Percentiles rank a stretch among this genome's conserved stretches.
These are phyloP conservation scores for Lithobates sylvaticus DNA, from an alignment of 2,797 vertebrate species.

Conservation along the genomic window DNA sequence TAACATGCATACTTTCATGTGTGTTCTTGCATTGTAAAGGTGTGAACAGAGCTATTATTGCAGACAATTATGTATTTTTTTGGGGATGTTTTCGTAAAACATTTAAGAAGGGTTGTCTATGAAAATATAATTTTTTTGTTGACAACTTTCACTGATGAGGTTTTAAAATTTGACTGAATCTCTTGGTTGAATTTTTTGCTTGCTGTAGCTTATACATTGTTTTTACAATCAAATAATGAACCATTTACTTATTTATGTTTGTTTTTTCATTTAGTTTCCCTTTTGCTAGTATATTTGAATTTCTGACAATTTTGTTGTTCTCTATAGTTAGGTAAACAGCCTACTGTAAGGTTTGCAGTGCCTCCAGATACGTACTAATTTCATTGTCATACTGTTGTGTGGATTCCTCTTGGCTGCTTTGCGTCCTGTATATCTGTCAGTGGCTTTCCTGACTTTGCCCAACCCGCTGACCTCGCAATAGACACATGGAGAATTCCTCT, in stretches of 20 bases:
- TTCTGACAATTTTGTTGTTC: neutral
- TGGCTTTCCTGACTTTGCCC: constrained; percentile 12
- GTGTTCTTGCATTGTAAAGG: no score
- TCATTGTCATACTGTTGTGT: neutral
- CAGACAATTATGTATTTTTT: no score
- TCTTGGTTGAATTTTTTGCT: no score
- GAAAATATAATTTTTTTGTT: neutral
- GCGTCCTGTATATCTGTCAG: neutral
- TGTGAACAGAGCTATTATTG: no score
- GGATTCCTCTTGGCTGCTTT: neutral
- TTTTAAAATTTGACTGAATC: no score
- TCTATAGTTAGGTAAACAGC: neutral
- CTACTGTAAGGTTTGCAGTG: neutral
- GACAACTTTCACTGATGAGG: neutral
- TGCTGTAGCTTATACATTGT: no score
- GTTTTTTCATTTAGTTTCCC: neutral
- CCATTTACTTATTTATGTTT: neutral
- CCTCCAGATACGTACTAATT: neutral
- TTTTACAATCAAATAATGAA: no score
- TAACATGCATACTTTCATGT: no score
- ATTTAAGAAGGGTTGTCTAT: no score
- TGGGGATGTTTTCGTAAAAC: no score
- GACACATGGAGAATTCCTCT: constrained; percentile 26
- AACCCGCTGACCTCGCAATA: constrained; percentile 42
- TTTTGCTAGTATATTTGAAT: neutral